phyloP scores from a whole-genome alignment of 2,797 vertebrate genomes.

The Spinibarbus caldwelli region DNA sequence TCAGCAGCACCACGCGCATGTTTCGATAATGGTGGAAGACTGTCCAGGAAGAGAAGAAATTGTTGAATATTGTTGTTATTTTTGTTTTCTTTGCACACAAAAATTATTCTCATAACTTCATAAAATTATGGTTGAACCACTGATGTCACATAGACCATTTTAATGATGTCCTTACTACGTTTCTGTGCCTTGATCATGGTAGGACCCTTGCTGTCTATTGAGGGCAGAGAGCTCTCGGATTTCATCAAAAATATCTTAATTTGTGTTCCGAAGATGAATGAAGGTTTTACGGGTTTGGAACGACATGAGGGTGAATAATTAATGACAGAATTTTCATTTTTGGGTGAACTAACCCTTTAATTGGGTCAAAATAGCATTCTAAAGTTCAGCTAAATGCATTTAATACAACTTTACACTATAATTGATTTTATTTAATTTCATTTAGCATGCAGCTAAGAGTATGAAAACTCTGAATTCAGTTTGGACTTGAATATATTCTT shows the following conservation, averaged over 20 bases:
- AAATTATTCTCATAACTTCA: neutral
- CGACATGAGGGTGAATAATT: no score
- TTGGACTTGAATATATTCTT: neutral
- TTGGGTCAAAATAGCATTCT: neutral
- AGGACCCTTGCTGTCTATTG: neutral
- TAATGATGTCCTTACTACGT: neutral
- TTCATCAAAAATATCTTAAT: neutral
- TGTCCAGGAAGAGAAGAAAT: no score
- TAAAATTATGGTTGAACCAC: neutral
- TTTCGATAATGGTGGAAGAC: no score
- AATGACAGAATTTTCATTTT: no score
- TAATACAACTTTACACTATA: neutral
- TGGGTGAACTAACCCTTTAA: no score
- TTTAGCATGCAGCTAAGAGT: neutral
- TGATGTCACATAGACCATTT: neutral
- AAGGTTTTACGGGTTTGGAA: neutral
- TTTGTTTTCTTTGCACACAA: no score
- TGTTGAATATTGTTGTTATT: no score
- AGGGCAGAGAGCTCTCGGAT: no score
- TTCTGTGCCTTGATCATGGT: neutral
- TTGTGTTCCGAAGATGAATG: neutral
- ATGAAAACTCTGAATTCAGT: neutral
- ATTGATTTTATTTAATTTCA: neutral
- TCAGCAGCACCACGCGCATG: no score
- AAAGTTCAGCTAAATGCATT: neutral